Base-by-base conservation (phyloP, 2,113 vertebrate species). In the Oncorhynchus gorbuscha region DNA sequence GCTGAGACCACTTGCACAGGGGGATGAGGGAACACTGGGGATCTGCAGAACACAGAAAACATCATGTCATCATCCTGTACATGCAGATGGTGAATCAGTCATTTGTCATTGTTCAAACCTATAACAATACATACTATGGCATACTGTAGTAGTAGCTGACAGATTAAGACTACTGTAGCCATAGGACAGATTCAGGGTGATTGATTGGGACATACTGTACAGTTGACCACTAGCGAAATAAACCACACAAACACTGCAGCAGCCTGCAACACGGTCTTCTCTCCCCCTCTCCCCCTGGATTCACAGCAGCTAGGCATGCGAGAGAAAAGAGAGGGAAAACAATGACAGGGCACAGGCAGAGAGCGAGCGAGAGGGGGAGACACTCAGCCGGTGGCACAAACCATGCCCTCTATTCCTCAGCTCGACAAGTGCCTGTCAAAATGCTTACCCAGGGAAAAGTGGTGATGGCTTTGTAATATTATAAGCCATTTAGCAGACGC, bases 11-110 rank as follows among this genome's bases (percentile, higher is more conserved):
- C 67, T 79, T 79, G 76, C 55, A 32, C 71, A 18, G 69, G 73
- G 64, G 59, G 67, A 65, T 73, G 69, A 77, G 55, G 66, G 62
- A 51, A 64, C 71, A 48, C 28, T 20, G 74, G 65, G 76, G 78
- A 79, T 80, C 90, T 92, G 88, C 13, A 62, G 58, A 76, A 70
- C 51, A 83, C 71, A 32, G 28, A 61, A 26, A 32, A 77, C 24
- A 76, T 26, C 79, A 39, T 76, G 75, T 26, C 14, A 73, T 14
- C 78, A 67, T 16, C 28, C 35, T 3, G n/a, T 30, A 51, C 24
- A 20, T 14, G 26, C 66, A 68, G 9, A 32, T 32, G 30, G 24
- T 18, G 12, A 68, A 62, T 62, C 59, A 24, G 18, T 62, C 0
- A n/a, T 22, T 62, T 62, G n/a, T 62, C n/a, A 58, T 20, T 58